phyloP scores from a whole-genome alignment of 2,888 invertebrate genomes.

The Charanyca ferruginea region DNA sequence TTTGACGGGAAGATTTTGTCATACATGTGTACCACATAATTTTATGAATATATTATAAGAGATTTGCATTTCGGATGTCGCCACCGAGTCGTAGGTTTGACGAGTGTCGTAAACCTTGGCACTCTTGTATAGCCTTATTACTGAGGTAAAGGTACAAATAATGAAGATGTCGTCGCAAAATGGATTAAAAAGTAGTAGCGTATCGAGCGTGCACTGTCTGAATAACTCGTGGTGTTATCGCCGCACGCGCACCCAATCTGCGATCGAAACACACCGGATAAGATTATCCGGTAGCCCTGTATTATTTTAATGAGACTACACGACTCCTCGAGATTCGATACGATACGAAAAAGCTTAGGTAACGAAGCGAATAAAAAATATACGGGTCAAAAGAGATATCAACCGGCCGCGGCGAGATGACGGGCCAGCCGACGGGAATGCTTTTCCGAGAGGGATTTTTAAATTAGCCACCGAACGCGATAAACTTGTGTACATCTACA shows the following conservation, averaged over 20 bases:
- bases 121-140: conserved; percentile 64
- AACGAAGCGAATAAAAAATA: conserved; percentile 88
- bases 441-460: conserved; percentile 81
- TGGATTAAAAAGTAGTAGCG: conserved; percentile 86
- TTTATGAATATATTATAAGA: conserved; percentile 86
- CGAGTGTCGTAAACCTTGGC: conserved; percentile 68
- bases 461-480: conserved; percentile 88
- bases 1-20: conserved; percentile 81
- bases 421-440: conserved; percentile 75
- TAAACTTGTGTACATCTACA: conserved; percentile 87
- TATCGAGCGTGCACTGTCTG: conserved; percentile 87
- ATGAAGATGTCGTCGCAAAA: conserved; percentile 89
- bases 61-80: conserved; percentile 78
- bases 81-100: conserved; percentile 63
- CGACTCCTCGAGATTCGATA: conserved; percentile 88
- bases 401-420: conserved; percentile 80
- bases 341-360: conserved; percentile 89
- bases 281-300: conserved; percentile 91
- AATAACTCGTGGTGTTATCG: conserved; percentile 90
- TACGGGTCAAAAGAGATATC: conserved; percentile 89
- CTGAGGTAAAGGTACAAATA: conserved; percentile 79
- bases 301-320: conserved; percentile 92
- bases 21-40: conserved; percentile 83
- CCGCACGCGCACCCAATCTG: conserved; percentile 90
- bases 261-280: conserved; percentile 90